Evolutionary conservation across 2,113 vertebrate genomes (phyloP).

Genomic region (Xenus cinereus): DNA sequence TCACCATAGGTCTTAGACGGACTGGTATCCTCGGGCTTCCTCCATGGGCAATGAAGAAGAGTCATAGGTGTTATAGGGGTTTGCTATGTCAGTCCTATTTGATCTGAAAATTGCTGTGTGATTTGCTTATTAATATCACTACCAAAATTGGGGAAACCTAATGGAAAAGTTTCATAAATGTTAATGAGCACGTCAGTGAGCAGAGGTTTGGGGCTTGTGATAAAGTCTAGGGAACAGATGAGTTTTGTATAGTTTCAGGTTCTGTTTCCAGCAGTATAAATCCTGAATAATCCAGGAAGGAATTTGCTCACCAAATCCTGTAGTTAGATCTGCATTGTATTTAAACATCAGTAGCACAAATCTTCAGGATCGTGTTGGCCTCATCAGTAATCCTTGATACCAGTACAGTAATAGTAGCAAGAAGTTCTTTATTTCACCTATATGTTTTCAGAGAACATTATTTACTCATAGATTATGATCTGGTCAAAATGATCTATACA

Average conservation of each 20-base stretch:
- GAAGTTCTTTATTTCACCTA: constrained; percentile 48
- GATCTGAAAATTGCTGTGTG: not conserved
- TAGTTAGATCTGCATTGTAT: not conserved
- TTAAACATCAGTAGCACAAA: not conserved
- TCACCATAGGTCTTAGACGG: not conserved
- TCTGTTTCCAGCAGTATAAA: not conserved
- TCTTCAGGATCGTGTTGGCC: not conserved
- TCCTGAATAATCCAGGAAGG: not conserved
- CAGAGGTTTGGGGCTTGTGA: not conserved
- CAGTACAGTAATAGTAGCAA: not conserved
- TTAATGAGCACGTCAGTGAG: not conserved
- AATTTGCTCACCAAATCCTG: not conserved
- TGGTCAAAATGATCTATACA: constrained; percentile 61
- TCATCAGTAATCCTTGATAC: not conserved
- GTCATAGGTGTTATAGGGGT: not conserved
- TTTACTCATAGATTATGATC: constrained; percentile 55
- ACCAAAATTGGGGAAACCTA: not conserved
- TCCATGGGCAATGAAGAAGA: not conserved
- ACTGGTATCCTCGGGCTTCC: not conserved
- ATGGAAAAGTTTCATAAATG: not conserved
- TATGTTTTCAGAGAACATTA: not conserved
- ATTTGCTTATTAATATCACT: not conserved
- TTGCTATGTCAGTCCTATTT: not conserved
- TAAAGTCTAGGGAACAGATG: not conserved
- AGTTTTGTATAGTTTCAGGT: not conserved